phyloP scores from a whole-genome alignment of 2,113 vertebrate genomes.

The Calidris pugnax region DNA sequence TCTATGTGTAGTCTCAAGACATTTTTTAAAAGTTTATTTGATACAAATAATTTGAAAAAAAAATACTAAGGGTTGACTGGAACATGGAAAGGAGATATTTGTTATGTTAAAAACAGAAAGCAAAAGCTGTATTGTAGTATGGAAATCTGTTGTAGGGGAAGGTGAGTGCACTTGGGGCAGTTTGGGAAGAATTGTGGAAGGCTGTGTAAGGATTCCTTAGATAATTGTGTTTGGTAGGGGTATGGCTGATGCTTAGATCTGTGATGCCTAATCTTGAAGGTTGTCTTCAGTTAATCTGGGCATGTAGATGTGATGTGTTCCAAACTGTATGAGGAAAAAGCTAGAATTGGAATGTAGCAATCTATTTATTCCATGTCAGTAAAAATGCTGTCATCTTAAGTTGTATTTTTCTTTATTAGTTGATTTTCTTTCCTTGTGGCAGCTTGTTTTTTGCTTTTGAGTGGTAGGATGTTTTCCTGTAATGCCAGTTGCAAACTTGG shows the following conservation, averaged over 20 bases:
- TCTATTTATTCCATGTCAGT: not conserved
- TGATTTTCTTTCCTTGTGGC: not conserved
- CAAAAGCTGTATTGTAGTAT: not conserved
- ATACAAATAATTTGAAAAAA: not conserved
- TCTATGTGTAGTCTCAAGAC: not conserved
- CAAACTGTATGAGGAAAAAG: not conserved
- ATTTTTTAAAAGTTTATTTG: not conserved
- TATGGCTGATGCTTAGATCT: not conserved
- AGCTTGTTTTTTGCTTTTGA: conserved; percentile 7
- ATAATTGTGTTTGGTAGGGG: not conserved
- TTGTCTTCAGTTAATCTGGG: not conserved
- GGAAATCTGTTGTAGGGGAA: not conserved
- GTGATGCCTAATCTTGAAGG: not conserved
- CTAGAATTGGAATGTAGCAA: not conserved
- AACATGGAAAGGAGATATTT: not conserved
- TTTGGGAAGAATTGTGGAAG: not conserved
- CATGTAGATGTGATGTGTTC: not conserved
- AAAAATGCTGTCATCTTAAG: not conserved
- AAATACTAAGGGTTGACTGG: not conserved
- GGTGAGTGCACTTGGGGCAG: not conserved
- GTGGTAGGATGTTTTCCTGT: conserved; percentile 22
- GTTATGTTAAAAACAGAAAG: not conserved
- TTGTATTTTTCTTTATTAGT: not conserved
- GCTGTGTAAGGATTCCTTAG: not conserved
- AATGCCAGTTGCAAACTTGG: conserved; percentile 22